phyloP scores from a whole-genome alignment of 2,797 vertebrate species.

The Gouania willdenowi region DNA sequence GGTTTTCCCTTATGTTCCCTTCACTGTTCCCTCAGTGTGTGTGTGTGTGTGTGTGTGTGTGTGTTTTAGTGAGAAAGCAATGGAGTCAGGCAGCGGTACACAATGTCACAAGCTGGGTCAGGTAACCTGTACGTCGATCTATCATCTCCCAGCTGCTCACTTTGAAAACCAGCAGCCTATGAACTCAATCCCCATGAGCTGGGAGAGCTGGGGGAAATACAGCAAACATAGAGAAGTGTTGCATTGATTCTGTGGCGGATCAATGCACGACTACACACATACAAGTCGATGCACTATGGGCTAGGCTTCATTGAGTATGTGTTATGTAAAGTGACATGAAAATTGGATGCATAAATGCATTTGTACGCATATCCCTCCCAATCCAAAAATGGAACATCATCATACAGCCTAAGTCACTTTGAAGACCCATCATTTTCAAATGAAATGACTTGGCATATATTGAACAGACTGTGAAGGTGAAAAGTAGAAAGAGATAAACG shows the following conservation, averaged over 20 bases:
- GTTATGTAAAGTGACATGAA: slow-evolving; percentile 17
- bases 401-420: slow-evolving; percentile 52
- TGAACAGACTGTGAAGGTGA: slow-evolving; percentile 12
- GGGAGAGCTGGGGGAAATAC: slow-evolving; percentile 54
- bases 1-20: slow-evolving; percentile 43
- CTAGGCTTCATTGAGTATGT: slow-evolving; percentile 18
- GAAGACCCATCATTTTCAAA: slow-evolving; percentile 43
- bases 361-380: background rate
- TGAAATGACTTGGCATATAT: slow-evolving; percentile 45
- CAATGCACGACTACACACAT: slow-evolving; percentile 45
- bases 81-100: background rate
- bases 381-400: slow-evolving; percentile 30
- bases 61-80: background rate
- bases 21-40: slow-evolving; percentile 23
- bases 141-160: slow-evolving; percentile 51
- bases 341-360: slow-evolving; percentile 16
- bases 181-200: slow-evolving; percentile 55
- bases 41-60: slow-evolving; percentile 1
- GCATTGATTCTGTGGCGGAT: slow-evolving; percentile 57
- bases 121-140: slow-evolving; percentile 56
- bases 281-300: slow-evolving; percentile 38
- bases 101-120: slow-evolving; percentile 52
- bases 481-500: slow-evolving; percentile 32
- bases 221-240: slow-evolving; percentile 66
- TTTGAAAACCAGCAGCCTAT: slow-evolving; percentile 56